These are phyloP conservation scores for Sebastes iracundus DNA, from an alignment of 2,797 vertebrate genomes.

Conservation along the genomic window DNA sequence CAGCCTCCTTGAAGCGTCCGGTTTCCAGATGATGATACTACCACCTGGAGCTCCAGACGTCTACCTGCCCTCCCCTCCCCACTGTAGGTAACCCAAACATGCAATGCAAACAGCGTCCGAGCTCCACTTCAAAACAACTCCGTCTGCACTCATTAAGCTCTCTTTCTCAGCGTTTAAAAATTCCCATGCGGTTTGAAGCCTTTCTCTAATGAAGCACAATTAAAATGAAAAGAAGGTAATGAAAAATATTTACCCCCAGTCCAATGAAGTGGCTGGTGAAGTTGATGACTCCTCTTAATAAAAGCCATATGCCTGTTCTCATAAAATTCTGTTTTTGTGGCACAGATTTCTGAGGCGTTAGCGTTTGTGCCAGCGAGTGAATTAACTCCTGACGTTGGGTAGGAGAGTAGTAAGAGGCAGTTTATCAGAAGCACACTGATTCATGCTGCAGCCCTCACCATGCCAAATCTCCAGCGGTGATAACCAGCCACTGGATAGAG, in stretches of 20 bases:
- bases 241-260: conserved; percentile 78
- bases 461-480: conserved; percentile 43
- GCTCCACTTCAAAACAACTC: conserved; percentile 61
- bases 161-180: conserved; percentile 72
- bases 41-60: conserved; percentile 59
- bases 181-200: conserved; percentile 72
- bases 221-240: conserved; percentile 73
- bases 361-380: conserved; percentile 47
- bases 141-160: conserved; percentile 63
- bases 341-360: conserved; percentile 46
- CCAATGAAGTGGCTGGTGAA: conserved; percentile 74
- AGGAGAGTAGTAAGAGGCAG: conserved; percentile 18
- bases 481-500: conserved; percentile 16
- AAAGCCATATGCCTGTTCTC: conserved; percentile 72
- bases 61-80: conserved; percentile 24
- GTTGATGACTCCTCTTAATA: conserved; percentile 73
- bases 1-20: not conserved
- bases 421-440: conserved; percentile 52
- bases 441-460: not conserved
- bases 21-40: conserved; percentile 39
- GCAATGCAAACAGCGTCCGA: conserved; percentile 33
- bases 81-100: conserved; percentile 33
- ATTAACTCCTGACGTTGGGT: conserved; percentile 54
- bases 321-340: conserved; percentile 75
- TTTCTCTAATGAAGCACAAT: conserved; percentile 77